Conservation (phyloP, 2,797 vertebrate genomes). For the Pristis pectinata region DNA sequence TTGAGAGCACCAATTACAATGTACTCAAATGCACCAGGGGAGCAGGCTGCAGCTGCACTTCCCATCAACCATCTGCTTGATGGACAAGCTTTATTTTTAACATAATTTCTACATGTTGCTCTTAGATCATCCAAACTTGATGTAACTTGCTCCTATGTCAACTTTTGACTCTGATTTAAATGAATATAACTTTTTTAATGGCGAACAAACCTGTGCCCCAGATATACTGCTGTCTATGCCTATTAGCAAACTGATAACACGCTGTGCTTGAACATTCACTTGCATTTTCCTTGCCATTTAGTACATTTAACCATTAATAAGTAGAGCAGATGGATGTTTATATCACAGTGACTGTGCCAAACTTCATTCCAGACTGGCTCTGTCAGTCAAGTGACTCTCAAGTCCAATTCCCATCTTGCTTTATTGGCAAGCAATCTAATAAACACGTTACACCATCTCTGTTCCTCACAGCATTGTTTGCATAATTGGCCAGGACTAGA, state of each 20-base stretch:
- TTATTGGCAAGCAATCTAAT: neutral
- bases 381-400: neutral
- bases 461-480: neutral
- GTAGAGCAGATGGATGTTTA: neutral
- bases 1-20: neutral
- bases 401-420: neutral
- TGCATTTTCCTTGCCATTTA: conserved; percentile 13
- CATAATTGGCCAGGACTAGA: neutral
- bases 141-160: no score
- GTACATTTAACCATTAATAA: conserved; percentile 6
- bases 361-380: neutral
- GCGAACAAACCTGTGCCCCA: neutral
- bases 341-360: neutral
- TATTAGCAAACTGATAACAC: neutral
- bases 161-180: neutral
- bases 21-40: neutral
- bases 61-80: neutral
- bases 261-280: neutral
- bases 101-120: neutral
- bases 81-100: neutral
- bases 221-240: neutral
- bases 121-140: no score
- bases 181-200: no score
- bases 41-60: neutral
- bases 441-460: neutral